These are phyloP conservation scores for Hirtodrosophila duncani DNA, from an alignment of 2,888 invertebrate genomes.

Conservation along the genomic window DNA sequence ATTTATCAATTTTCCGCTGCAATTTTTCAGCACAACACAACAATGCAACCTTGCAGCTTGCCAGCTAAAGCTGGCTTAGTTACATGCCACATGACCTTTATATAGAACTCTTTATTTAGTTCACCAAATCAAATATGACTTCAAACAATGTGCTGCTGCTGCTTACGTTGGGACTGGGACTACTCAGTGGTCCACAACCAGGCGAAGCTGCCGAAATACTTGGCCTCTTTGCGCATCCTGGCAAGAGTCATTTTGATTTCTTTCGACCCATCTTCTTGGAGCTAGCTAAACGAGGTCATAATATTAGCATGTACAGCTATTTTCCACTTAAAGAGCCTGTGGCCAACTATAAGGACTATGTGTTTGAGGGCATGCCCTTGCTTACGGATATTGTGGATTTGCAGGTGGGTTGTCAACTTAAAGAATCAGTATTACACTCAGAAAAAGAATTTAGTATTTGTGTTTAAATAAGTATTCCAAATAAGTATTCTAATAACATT, in stretches of 20 bases:
- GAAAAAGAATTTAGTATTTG: too few species aligned
- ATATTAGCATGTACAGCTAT: conserved; percentile 78
- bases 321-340: conserved; percentile 74
- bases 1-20: conserved; percentile 5
- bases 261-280: conserved; percentile 76
- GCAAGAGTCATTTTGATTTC: conserved; percentile 78
- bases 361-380: conserved; percentile 57
- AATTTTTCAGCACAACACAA: conserved; percentile 8
- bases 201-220: conserved; percentile 61
- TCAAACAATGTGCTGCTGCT: too few species aligned
- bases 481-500: too few species aligned
- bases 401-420: conserved; percentile 55
- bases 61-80: not conserved
- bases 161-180: not conserved
- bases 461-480: too few species aligned
- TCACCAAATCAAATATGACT: too few species aligned
- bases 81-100: too few species aligned
- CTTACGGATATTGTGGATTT: conserved; percentile 67
- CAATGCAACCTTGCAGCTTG: conserved; percentile 10
- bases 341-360: conserved; percentile 70
- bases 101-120: too few species aligned
- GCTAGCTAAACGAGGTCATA: conserved; percentile 77
- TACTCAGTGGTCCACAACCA: conserved; percentile 4
- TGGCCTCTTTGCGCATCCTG: conserved; percentile 77
- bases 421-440: not conserved